phyloP scores from a whole-genome alignment of 2,797 vertebrate genomes.

The Typhlichthys eigenmanni region DNA sequence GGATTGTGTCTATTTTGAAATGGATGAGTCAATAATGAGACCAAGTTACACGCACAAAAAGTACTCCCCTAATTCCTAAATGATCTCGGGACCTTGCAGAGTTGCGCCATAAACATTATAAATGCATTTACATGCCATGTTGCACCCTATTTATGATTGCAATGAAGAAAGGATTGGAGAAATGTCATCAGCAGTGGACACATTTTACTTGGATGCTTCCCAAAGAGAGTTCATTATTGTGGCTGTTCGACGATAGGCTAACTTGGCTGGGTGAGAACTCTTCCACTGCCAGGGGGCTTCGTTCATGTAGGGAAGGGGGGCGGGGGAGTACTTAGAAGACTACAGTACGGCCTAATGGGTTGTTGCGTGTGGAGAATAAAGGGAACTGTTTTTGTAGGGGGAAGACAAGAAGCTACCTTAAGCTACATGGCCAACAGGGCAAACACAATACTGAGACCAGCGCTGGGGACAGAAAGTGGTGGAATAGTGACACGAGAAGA shows the following conservation, averaged over 20 bases:
- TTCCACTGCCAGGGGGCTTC: constrained; percentile 25
- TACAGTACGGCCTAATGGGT: constrained; percentile 10
- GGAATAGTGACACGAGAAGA: background rate
- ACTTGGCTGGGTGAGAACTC: constrained; percentile 48
- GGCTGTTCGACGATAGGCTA: constrained; percentile 56
- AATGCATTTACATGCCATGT: constrained; percentile 11
- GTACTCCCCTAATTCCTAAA: constrained; percentile 31
- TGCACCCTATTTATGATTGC: constrained; percentile 44
- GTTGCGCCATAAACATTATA: constrained; percentile 25
- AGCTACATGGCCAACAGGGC: constrained; percentile 18
- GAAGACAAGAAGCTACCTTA: background rate
- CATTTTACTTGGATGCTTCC: constrained; percentile 71
- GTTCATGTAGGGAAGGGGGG: constrained; percentile 23
- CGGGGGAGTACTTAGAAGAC: background rate
- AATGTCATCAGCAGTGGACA: constrained; percentile 67
- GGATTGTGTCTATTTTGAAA: constrained; percentile 2
- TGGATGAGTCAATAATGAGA: constrained; percentile 29
- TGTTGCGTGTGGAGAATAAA: background rate
- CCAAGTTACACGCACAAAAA: constrained; percentile 31
- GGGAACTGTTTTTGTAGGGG: background rate
- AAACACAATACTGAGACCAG: constrained; percentile 11
- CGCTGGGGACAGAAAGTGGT: background rate
- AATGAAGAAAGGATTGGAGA: constrained; percentile 55
- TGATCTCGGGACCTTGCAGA: constrained; percentile 35
- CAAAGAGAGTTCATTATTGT: constrained; percentile 60